These are phyloP conservation scores for Pelagia noctiluca DNA, from an alignment of 30 jellyfish, hydroid and myxozoan genomes.

Conservation along the genomic window DNA sequence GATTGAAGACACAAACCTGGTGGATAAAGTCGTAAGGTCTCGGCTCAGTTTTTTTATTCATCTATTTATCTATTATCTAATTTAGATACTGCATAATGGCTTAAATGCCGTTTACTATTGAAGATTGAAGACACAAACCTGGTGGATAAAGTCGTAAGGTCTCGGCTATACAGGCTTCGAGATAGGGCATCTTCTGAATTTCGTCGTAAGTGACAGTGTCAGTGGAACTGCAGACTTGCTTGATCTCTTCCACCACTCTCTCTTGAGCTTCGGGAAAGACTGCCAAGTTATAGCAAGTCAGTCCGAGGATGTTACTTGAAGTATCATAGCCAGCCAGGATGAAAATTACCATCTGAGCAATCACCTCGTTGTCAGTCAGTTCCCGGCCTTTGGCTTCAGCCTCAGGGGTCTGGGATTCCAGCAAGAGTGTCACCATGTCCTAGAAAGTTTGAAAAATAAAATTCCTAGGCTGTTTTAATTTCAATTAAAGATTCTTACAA, in stretches of 20 bases:
- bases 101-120: background rate
- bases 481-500: background rate
- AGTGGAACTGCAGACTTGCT: slow-evolving; percentile 25
- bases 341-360: slow-evolving; percentile 62
- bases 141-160: slow-evolving; percentile 67
- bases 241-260: slow-evolving; percentile 62
- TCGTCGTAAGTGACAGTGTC: slow-evolving; percentile 57
- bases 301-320: slow-evolving; percentile 50
- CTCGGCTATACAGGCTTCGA: slow-evolving; percentile 69
- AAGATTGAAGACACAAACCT: slow-evolving; percentile 16
- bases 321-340: slow-evolving; percentile 84
- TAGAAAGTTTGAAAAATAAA: background rate
- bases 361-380: slow-evolving; percentile 62
- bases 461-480: background rate
- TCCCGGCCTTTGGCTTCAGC: slow-evolving; percentile 32
- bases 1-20: background rate
- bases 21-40: background rate
- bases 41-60: background rate
- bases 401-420: slow-evolving; percentile 59
- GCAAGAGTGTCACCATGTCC: slow-evolving; percentile 61
- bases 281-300: slow-evolving; percentile 68
- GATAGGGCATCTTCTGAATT: slow-evolving; percentile 46
- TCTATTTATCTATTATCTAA: no score
- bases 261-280: slow-evolving; percentile 72
- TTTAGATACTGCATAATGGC: background rate